Conservation (phyloP, 2,888 invertebrate species). For the Arge pagana region DNA sequence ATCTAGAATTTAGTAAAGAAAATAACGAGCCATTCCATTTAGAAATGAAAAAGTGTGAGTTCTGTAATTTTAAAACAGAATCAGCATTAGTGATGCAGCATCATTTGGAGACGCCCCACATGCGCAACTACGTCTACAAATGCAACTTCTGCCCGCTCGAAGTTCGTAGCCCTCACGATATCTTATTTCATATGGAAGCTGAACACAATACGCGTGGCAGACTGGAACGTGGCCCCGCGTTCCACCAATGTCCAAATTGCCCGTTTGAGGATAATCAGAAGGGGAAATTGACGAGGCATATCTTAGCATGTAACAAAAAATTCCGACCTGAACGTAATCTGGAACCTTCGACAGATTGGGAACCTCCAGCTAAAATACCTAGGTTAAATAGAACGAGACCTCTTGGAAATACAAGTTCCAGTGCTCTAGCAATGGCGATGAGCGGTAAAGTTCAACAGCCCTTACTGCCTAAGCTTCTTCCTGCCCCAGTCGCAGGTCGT, state of each 20-base stretch:
- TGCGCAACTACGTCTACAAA: slow-evolving; percentile 83
- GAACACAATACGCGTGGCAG: slow-evolving; percentile 84
- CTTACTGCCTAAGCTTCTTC: slow-evolving; percentile 57
- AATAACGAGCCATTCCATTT: slow-evolving; percentile 81
- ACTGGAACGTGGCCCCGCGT: slow-evolving; percentile 81
- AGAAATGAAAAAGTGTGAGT: slow-evolving; percentile 81
- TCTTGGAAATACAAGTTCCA: slow-evolving; percentile 45
- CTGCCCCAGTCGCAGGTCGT: slow-evolving; percentile 54
- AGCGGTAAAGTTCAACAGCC: slow-evolving; percentile 53
- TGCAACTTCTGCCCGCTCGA: slow-evolving; percentile 85
- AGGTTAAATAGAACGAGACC: slow-evolving; percentile 63
- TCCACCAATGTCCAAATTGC: slow-evolving; percentile 92
- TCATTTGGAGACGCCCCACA: slow-evolving; percentile 89
- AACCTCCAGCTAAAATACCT: slow-evolving; percentile 92
- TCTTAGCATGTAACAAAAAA: slow-evolving; percentile 85
- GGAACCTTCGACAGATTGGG: slow-evolving; percentile 88
- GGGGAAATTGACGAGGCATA: slow-evolving; percentile 86
- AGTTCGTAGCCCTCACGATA: slow-evolving; percentile 84
- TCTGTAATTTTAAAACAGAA: slow-evolving; percentile 89
- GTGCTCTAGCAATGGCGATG: slow-evolving; percentile 54
- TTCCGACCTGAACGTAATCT: slow-evolving; percentile 87
- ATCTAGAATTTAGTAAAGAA: slow-evolving; percentile 83
- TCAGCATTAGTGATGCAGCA: slow-evolving; percentile 81
- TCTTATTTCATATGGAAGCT: slow-evolving; percentile 89
- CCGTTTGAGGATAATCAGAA: slow-evolving; percentile 94